Evolutionary conservation across 2,113 vertebrate genomes (phyloP).

Genomic region (Rhinopomastus cyanomelas): DNA sequence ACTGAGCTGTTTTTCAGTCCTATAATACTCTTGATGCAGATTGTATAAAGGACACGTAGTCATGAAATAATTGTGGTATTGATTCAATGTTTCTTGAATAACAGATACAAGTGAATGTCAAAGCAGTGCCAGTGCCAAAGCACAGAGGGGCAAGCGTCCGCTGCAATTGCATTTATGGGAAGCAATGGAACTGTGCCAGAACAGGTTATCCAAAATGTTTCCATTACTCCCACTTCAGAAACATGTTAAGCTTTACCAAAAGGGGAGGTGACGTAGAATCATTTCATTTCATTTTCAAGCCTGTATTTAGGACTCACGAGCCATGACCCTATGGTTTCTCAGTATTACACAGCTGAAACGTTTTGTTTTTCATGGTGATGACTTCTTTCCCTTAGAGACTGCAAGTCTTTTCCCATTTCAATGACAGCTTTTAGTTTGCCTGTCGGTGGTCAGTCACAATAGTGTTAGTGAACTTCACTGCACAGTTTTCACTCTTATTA

Average conservation of each 20-base stretch:
- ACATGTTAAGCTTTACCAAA: not conserved
- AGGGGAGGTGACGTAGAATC: not conserved
- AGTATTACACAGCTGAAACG: slow-evolving; percentile 42
- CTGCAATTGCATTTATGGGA: not conserved
- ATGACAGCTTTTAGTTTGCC: slow-evolving; percentile 47
- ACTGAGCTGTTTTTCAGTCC: not conserved
- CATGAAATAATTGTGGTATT: not conserved
- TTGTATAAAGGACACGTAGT: accelerated
- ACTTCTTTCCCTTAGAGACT: slow-evolving; percentile 57
- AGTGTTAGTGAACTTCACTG: not conserved
- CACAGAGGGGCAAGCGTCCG: not conserved
- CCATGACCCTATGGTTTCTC: not conserved
- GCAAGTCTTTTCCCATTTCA: slow-evolving; percentile 52
- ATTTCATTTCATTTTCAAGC: not conserved
- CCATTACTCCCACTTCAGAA: not conserved
- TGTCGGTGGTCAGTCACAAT: slow-evolving; percentile 28
- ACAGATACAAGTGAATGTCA: not conserved
- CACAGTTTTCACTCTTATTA: not conserved
- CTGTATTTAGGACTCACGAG: not conserved
- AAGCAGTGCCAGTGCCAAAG: accelerated
- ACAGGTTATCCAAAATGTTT: not conserved
- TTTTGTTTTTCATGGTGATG: slow-evolving; percentile 56
- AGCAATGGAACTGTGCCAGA: not conserved
- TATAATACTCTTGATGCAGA: not conserved
- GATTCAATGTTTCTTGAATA: not conserved